Evolutionary conservation across 2,797 vertebrate species (phyloP).

Genomic region (Oreochromis grahami): DNA sequence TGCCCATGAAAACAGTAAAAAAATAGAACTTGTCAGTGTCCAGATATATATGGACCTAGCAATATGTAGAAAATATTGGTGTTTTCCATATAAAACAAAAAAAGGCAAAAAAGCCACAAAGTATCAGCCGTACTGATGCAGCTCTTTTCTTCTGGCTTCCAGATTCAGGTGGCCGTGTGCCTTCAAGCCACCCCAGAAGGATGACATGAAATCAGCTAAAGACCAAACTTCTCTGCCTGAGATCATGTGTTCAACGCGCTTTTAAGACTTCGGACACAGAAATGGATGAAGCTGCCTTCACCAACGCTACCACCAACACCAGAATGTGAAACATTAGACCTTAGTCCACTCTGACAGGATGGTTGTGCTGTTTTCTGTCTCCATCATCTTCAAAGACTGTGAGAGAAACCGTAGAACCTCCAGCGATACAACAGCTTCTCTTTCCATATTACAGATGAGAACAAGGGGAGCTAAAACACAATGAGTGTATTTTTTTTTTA

Average conservation of each 20-base stretch:
- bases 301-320: not conserved
- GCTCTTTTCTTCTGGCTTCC: not conserved
- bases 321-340: not conserved
- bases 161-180: conserved; percentile 23
- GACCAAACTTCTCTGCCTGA: not conserved
- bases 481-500: not conserved
- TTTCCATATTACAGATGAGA: not conserved
- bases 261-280: conserved; percentile 5
- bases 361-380: not conserved
- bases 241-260: conserved; percentile 14
- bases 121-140: not conserved
- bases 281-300: not conserved
- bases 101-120: not conserved
- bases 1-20: not conserved
- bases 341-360: not conserved
- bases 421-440: not conserved
- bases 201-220: conserved; percentile 9
- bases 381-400: not conserved
- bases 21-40: not conserved
- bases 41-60: not conserved
- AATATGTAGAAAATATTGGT: not conserved
- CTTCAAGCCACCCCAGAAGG: not conserved
- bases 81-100: not conserved
- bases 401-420: not conserved
- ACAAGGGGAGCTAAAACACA: not conserved